These are phyloP conservation scores for Phrixothrix hirtus DNA, from an alignment of 2,888 invertebrate genomes.

Conservation along the genomic window DNA sequence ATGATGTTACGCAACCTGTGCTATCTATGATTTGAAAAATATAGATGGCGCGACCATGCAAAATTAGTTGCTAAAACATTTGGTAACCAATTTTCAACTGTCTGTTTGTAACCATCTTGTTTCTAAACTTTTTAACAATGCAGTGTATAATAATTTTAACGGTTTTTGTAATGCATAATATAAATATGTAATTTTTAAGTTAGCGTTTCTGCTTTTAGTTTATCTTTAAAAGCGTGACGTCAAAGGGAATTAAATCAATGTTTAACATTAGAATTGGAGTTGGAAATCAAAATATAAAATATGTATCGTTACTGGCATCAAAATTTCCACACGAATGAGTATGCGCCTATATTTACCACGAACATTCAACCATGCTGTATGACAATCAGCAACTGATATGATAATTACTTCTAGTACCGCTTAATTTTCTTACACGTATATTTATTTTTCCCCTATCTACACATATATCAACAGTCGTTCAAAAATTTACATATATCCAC, in stretches of 20 bases:
- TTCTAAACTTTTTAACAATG: too few species aligned
- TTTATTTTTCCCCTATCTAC: conserved; percentile 21
- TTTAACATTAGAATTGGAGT: conserved; percentile 14
- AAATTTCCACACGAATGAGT: conserved; percentile 32
- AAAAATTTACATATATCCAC: conserved; percentile 7
- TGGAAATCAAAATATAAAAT: conserved; percentile 25
- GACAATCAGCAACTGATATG: conserved; percentile 31
- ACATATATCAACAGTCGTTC: conserved; percentile 7
- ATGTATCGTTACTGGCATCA: conserved; percentile 30
- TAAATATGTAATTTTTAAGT: too few species aligned
- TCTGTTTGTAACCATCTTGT: too few species aligned
- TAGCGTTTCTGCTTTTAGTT: not conserved
- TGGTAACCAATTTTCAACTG: too few species aligned
- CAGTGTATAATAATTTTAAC: too few species aligned
- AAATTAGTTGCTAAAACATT: too few species aligned
- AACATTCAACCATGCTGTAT: conserved; percentile 27
- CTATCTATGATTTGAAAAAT: too few species aligned
- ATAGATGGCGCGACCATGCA: too few species aligned
- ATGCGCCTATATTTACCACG: conserved; percentile 27
- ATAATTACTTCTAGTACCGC: conserved; percentile 26
- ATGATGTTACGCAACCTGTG: too few species aligned
- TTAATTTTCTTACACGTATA: conserved; percentile 27
- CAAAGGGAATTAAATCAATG: conserved; percentile 6
- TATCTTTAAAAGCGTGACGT: not conserved
- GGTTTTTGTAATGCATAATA: too few species aligned